A percentile compares a stretch with the other conserved stretches of the same genome.
phyloP scores from a whole-genome alignment of 1,140 invertebrate genomes.

The Yoshiicerus persimilis region DNA sequence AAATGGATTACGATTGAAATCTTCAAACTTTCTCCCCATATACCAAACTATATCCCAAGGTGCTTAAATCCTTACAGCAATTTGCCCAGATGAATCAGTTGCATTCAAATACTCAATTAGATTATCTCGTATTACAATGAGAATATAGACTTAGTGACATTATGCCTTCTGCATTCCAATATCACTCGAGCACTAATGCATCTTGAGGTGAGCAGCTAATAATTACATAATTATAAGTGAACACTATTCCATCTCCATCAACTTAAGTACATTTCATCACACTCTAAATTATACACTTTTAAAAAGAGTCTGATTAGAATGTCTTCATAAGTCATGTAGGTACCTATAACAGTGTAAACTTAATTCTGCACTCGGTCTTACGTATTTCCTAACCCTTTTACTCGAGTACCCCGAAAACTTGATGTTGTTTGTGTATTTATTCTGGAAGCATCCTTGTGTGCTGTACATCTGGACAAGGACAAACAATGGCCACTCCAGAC shows the following conservation, averaged over 20 bases:
- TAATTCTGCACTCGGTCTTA: no score
- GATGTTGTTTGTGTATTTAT: no score
- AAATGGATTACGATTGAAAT: not conserved
- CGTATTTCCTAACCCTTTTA: no score
- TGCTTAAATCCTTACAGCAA: not conserved
- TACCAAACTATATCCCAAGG: no score
- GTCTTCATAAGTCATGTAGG: no score
- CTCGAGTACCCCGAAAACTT: no score
- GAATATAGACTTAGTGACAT: not conserved
- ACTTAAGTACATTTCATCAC: no score
- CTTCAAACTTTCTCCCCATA: not conserved
- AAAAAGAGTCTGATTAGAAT: no score
- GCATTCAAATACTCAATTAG: not conserved
- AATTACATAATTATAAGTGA: not conserved
- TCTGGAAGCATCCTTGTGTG: not conserved
- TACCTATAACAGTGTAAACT: no score
- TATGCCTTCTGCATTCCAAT: not conserved
- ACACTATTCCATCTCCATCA: not conserved
- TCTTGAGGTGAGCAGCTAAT: not conserved
- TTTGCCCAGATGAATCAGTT: not conserved
- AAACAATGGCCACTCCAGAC: not conserved
- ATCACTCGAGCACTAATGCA: not conserved
- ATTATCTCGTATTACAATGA: not conserved
- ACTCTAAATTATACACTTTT: no score
- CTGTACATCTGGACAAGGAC: not conserved